A percentile compares a stretch with the other conserved stretches of the same genome.
These are phyloP conservation scores for Leuciscus waleckii DNA, from an alignment of 2,797 vertebrate species.

Conservation along the genomic window DNA sequence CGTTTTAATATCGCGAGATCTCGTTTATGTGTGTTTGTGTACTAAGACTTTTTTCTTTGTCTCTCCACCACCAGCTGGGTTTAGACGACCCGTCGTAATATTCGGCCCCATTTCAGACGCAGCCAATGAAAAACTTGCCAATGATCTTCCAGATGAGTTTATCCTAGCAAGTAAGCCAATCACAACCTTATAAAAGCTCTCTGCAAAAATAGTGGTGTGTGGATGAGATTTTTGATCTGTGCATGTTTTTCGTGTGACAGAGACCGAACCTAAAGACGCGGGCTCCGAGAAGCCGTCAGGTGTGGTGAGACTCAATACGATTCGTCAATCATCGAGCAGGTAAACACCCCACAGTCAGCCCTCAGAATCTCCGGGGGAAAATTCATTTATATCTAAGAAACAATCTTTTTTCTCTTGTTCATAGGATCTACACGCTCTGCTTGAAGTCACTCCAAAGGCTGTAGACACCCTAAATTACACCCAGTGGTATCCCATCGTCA, in stretches of 20 bases:
- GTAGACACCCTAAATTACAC: constrained; percentile 98
- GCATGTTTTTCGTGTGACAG: constrained; percentile 71
- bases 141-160: constrained; percentile 87
- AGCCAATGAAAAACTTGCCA: constrained; percentile 89
- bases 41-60: not conserved
- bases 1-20: too few relatives aligned
- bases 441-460: constrained; percentile 97
- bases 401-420: not conserved
- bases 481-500: constrained; percentile 98
- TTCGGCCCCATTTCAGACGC: constrained; percentile 95
- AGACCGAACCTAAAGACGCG: constrained; percentile 95
- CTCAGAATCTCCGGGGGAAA: not conserved
- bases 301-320: constrained; percentile 94
- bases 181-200: not conserved
- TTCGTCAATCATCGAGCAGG: constrained; percentile 97
- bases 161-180: constrained; percentile 88
- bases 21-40: too few relatives aligned
- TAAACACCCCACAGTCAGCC: constrained; percentile 53
- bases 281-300: constrained; percentile 91
- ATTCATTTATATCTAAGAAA: not conserved
- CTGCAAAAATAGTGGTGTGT: not conserved
- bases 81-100: constrained; percentile 93
- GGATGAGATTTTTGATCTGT: not conserved
- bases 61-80: constrained; percentile 84
- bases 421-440: constrained; percentile 91